Evolutionary conservation across 2,113 vertebrate species (phyloP).

Genomic region (Quiscalus mexicanus): DNA sequence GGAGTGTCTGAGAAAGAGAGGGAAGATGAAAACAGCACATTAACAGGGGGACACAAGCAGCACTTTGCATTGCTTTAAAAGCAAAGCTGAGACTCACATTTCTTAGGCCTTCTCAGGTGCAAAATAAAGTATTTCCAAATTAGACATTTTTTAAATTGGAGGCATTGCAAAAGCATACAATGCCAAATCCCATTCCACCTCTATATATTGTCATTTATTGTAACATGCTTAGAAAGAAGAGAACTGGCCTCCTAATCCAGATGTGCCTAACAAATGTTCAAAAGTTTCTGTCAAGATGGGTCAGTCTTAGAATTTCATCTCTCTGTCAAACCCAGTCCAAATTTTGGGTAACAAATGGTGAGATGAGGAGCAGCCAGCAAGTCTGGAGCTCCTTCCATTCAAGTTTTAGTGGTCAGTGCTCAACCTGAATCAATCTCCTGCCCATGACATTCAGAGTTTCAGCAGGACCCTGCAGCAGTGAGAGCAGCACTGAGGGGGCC

Average conservation of each 20-base stretch:
- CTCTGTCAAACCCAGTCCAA: background rate
- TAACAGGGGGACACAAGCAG: background rate
- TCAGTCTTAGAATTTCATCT: background rate
- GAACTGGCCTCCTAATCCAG: background rate
- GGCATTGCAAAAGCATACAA: background rate
- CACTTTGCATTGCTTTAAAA: background rate
- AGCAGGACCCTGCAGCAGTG: background rate
- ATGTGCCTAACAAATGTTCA: background rate
- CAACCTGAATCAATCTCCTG: background rate
- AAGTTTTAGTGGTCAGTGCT: background rate
- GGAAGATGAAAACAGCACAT: background rate
- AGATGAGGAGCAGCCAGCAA: background rate
- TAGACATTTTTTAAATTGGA: background rate
- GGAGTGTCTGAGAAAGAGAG: slow-evolving; percentile 76
- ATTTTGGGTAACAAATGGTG: background rate
- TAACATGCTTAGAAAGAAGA: background rate
- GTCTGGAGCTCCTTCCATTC: background rate
- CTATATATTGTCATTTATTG: background rate
- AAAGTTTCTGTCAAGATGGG: background rate
- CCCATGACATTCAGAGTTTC: background rate
- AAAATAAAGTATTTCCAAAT: background rate
- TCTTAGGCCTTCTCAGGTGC: background rate
- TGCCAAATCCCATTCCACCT: background rate
- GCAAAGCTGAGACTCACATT: background rate
- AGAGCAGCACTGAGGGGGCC: background rate